Percentiles rank a stretch among this genome's conserved stretches.
These are phyloP conservation scores for Drosophila navojoa DNA, from an alignment of 1,140 invertebrate genomes.

Conservation along the genomic window DNA sequence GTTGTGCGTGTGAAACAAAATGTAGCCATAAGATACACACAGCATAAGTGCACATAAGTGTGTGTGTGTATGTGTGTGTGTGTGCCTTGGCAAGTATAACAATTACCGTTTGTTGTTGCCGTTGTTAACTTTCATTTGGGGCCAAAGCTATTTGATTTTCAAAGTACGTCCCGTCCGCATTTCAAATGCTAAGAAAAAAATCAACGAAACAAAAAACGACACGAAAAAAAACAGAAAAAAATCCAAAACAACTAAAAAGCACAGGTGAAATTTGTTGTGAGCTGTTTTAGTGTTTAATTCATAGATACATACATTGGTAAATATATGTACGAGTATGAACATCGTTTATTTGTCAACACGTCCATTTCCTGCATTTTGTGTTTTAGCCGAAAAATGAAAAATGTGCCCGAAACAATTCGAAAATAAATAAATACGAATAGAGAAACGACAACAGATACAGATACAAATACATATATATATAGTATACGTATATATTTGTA, in stretches of 20 bases:
- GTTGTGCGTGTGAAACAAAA: slow-evolving; percentile 48
- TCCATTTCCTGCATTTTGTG: slow-evolving; percentile 81
- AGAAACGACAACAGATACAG: slow-evolving; percentile 39
- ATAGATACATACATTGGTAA: slow-evolving; percentile 47
- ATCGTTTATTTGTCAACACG: slow-evolving; percentile 80
- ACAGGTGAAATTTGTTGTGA: slow-evolving; percentile 62
- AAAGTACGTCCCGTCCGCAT: slow-evolving; percentile 65
- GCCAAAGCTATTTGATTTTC: slow-evolving; percentile 72
- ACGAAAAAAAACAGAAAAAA: slow-evolving; percentile 1
- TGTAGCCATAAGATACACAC: slow-evolving; percentile 44
- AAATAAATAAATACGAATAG: slow-evolving; percentile 69
- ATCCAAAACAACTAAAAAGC: slow-evolving; percentile 19
- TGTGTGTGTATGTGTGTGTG: too few species aligned
- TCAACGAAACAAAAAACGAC: background rate
- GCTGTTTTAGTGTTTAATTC: slow-evolving; percentile 76
- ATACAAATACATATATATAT: slow-evolving; percentile 14
- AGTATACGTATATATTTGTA: slow-evolving; percentile 9
- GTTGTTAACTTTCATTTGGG: slow-evolving; percentile 70
- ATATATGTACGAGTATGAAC: slow-evolving; percentile 56
- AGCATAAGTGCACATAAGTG: background rate
- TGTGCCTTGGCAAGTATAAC: slow-evolving; percentile 46
- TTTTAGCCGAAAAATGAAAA: slow-evolving; percentile 70
- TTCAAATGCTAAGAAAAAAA: slow-evolving; percentile 44
- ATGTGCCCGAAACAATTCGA: slow-evolving; percentile 73
- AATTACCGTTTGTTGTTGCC: slow-evolving; percentile 63